Base-by-base conservation (phyloP, 1,140 invertebrate genomes). In the Goniozus legneri region DNA sequence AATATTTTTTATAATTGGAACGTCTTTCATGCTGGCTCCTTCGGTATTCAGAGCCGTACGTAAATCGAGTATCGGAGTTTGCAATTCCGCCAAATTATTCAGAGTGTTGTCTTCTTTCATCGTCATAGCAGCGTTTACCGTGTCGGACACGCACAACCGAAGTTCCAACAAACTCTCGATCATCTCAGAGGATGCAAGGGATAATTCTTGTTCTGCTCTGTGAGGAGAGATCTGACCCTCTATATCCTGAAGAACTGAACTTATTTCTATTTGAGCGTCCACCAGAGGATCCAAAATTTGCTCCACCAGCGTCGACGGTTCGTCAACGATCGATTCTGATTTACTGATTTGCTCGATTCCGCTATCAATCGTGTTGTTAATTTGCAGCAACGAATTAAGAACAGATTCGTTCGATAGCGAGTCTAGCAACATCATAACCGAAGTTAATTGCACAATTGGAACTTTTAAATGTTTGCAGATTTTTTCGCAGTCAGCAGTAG, bases 271-370 rank as follows among this genome's bases (percentile, higher is more conserved):
- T 35, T 76, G 71, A 3, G 69, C 56, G 35, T 73, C 64, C 14
- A 71, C 67, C 10, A 73, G 36, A 21, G 62, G 52, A 50, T 76
- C 71, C 7, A 72, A 35, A 47, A 75, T 65, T 16, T 57, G 52
- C 20, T 73, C 66, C 1, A 64, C 37, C 2, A 72, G 44, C 32
- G 20, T 56, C 22, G 56, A 51, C 4, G 40, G 18, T 33, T 65
- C 52, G 1, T 54, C 50, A 0, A 43, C 15, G 2, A 2, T 34
- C 6, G 51, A 47, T 20, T 16, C 52, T n/a, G 31, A 16, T 2
- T 27, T 21, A 8, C 33, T 33, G 2, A 54, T 36, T 2, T 14
- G 12, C 4, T 15, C 37, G 2, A 6, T 30, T 1, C n/a, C n/a
- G 1, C 27, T 22, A 8, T 19, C 31, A 32, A 59, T 21, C 4